Evolutionary conservation across 2,113 vertebrate genomes (phyloP), one percentile per base, ranked within the genome.

Genomic region (Neoarius graeffei): DNA sequence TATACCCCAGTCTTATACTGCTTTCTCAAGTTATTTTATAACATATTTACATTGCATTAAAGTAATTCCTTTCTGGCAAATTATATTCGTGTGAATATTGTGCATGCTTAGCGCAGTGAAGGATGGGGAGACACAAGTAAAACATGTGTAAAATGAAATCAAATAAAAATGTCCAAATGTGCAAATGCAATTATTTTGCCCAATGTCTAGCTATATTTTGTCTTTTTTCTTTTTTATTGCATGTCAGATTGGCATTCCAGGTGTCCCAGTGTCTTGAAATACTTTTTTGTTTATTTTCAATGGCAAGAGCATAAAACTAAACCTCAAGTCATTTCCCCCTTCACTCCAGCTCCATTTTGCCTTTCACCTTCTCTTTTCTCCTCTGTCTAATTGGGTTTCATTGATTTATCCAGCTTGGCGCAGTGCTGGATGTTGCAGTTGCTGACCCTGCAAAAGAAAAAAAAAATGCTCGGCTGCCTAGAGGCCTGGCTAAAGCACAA

Each of bases 371-470:
- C 91, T 90, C 87, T 90, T 89, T 88, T 89, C 89, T 90, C 80
- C 27, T 90, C 71, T 86, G 89, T 93, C 93, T 94, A 95, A 94
- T 94, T 94, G 94, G 93, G 92, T 93, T 94, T 92, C 93, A 93
- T 95, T 93, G 95, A 95, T 95, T 95, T 94, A 92, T 93, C 90
- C 87, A 87, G 88, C 87, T 91, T 90, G 92, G 92, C 93, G 88
- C 92, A 88, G 89, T 86, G 89, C 93, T 92, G 92, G 93, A 92
- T 80, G 57, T 90, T 86, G 88, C 92, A 91, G 91, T 89, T 94
- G 94, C 95, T 95, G 95, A 95, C 92, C 94, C 92, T 91, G 94
- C 94, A 94, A 92, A 93, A 95, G 8, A 79, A n/a, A 27, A 35
- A 93, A 93, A 89, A 91, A 91, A 89, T 91, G 91, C 86, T 92